Conservation (phyloP, 2,797 vertebrate genomes). For the Gymnothorax javanicus region DNA sequence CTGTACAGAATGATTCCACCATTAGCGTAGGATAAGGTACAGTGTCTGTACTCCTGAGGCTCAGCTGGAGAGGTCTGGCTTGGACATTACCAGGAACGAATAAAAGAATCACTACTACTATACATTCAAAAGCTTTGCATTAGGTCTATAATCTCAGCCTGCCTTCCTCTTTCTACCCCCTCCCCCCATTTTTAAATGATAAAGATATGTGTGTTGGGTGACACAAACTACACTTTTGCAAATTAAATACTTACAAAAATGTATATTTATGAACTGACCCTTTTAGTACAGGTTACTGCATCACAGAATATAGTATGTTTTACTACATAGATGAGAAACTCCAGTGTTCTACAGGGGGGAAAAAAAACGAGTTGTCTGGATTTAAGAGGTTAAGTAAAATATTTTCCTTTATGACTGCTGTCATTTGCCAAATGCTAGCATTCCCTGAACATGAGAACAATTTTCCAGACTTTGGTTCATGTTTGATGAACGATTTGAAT, state of each 20-base stretch:
- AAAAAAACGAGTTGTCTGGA: too few species aligned
- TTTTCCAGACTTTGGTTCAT: not conserved
- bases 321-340: too few species aligned
- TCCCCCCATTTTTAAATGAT: too few species aligned
- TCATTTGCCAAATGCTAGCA: not conserved
- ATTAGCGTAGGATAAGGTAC: not conserved
- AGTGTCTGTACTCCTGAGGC: not conserved
- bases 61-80: not conserved
- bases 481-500: not conserved
- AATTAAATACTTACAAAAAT: too few species aligned
- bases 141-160: not conserved
- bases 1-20: not conserved
- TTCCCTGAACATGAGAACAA: not conserved
- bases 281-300: too few species aligned
- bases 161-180: too few species aligned
- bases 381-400: not conserved
- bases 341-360: too few species aligned
- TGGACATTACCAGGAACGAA: not conserved
- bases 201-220: too few species aligned
- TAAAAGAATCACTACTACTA: not conserved
- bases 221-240: too few species aligned
- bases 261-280: too few species aligned
- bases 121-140: not conserved
- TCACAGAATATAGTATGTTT: too few species aligned
- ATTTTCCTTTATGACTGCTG: not conserved